Base-by-base conservation (phyloP, 2,797 vertebrate genomes). In the Aphelocoma californica region DNA sequence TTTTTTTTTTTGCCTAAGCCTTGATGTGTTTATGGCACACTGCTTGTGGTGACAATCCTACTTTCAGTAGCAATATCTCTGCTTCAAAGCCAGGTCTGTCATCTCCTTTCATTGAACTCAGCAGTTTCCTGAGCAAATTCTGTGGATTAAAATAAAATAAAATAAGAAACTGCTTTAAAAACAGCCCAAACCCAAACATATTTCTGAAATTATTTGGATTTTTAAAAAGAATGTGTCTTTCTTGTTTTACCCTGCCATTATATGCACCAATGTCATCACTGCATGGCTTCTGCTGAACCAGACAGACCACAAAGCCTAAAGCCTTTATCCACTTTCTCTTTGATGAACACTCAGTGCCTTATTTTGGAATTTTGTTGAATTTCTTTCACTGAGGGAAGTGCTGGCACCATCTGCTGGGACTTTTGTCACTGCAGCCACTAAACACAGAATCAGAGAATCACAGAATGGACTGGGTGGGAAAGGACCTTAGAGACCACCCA, bases 381-480 rank as follows among this genome's bases (percentile, higher is more conserved):
- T 69, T 92, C 47, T 67, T 67, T 69, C 56, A 20, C 2, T 81
- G 54, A 89, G 20, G 61, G 62, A 94, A 88, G n/a, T 15, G 10
- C 54, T 90, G 89, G 50, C 75, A 92, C 42, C 66, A 62, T 57
- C 88, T 94, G 65, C 79, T 91, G 88, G 65, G 80, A 90, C 71
- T 85, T 91, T 57, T 69, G 47, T 75, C 47, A 57, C 29, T 75
- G 57, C 16, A 12, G 19, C 48, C 34, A 38, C 65, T 66, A 48
- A 53, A 8, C 31, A 53, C 5, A 32, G 29, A 58, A 53, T 72
- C 44, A 53, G 3, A 77, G 65, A 83, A 50, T 64, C 50, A 50
- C 2, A 44, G 57, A 64, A 51, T 36, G n/a, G 29, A 1, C 3
- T 58, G 38, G 4, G 9, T 58, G 56, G n/a, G 51, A 53, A 65